Percentiles rank a stretch among this genome's conserved stretches.
Evolutionary conservation across 2,888 invertebrate genomes (phyloP).

Genomic region (Nycteola revayana): DNA sequence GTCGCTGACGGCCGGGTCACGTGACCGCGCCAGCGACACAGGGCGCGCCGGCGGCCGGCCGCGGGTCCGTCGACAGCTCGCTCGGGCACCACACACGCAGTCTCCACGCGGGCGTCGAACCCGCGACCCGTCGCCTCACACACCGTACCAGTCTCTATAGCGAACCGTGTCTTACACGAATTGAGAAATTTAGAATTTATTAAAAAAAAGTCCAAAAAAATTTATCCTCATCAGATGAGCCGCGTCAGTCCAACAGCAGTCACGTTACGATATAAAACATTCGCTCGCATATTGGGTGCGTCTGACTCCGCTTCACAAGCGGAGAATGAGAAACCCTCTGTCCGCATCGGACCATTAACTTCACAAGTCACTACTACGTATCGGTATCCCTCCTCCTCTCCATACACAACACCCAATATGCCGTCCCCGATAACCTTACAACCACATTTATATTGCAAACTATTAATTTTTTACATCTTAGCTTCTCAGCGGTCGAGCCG

Average conservation of each 20-base stretch:
- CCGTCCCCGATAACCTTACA: slow-evolving; percentile 60
- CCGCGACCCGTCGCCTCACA: slow-evolving; percentile 29
- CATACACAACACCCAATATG: slow-evolving; percentile 80
- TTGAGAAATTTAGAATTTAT: slow-evolving; percentile 47
- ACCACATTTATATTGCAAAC: slow-evolving; percentile 73
- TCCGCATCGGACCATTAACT: too few species aligned
- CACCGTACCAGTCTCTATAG: slow-evolving; percentile 66
- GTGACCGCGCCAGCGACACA: slow-evolving; percentile 24
- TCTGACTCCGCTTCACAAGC: slow-evolving; percentile 9
- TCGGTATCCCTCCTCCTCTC: slow-evolving; percentile 36
- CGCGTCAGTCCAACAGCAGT: slow-evolving; percentile 66
- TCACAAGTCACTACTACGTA: too few species aligned
- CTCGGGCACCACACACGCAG: neutral
- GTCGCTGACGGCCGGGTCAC: slow-evolving; percentile 25
- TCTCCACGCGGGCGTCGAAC: neutral
- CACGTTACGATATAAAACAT: too few species aligned
- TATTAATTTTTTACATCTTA: slow-evolving; percentile 74
- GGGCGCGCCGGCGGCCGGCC: slow-evolving; percentile 25
- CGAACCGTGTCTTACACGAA: slow-evolving; percentile 76
- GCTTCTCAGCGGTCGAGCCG: slow-evolving; percentile 54
- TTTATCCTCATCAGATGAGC: slow-evolving; percentile 78
- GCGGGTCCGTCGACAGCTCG: slow-evolving; percentile 1
- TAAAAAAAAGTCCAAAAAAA: slow-evolving; percentile 44
- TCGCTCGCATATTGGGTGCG: slow-evolving; percentile 56
- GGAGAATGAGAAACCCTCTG: neutral